Evolutionary conservation across 2,888 invertebrate species (phyloP).

Genomic region (Oxycera nigricornis): DNA sequence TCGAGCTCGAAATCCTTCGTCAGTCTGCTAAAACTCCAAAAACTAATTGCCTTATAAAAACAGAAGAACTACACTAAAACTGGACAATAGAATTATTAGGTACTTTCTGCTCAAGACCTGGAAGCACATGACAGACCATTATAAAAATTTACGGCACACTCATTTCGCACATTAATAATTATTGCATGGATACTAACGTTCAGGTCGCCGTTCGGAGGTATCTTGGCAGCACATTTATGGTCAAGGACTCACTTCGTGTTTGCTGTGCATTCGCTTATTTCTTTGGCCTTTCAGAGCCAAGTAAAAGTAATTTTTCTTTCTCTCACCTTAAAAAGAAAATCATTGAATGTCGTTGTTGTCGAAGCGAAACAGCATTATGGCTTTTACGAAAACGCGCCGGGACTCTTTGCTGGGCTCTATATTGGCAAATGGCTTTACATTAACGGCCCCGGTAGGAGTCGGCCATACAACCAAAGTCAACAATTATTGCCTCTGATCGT

Average conservation of each 20-base stretch:
- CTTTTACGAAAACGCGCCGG: conserved; percentile 44
- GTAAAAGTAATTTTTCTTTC: conserved; percentile 39
- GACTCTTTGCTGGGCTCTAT: conserved; percentile 4
- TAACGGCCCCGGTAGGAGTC: conserved; percentile 46
- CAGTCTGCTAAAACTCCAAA: background rate
- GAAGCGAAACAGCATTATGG: conserved; percentile 42
- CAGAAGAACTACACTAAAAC: conserved; percentile 32
- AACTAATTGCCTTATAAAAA: conserved; percentile 28
- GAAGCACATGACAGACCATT: conserved; percentile 23
- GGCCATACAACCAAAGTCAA: conserved; percentile 40
- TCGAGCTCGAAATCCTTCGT: no score
- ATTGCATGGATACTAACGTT: conserved; percentile 20
- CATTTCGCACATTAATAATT: conserved; percentile 30
- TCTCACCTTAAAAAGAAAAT: conserved; percentile 13
- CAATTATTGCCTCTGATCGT: conserved; percentile 41
- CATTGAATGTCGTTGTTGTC: conserved; percentile 25
- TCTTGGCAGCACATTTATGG: conserved; percentile 8
- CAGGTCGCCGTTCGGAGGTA: background rate
- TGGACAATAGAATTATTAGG: conserved; percentile 3
- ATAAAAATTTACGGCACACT: conserved; percentile 31
- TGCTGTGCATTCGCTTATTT: conserved; percentile 15
- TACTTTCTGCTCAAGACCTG: conserved; percentile 7
- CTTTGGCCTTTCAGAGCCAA: conserved; percentile 9
- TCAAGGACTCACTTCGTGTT: conserved; percentile 26
- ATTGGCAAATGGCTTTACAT: conserved; percentile 40